Percentiles rank a stretch among this genome's conserved stretches.
Evolutionary conservation across 2,888 invertebrate genomes (phyloP).

Genomic region (Cenopis cana): DNA sequence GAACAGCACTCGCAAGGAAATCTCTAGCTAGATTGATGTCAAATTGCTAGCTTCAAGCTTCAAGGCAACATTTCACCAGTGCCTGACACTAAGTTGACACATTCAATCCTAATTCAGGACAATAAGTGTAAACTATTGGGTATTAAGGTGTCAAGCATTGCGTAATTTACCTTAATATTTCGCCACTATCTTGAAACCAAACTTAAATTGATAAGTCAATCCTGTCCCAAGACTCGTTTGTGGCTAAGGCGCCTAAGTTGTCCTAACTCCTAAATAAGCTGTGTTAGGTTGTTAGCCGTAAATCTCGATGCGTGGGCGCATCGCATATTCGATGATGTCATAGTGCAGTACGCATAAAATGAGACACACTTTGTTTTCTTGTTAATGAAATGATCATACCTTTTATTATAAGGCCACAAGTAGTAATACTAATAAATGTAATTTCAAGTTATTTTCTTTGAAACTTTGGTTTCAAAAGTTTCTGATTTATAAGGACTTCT

Average conservation of each 20-base stretch:
- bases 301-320: constrained; percentile 50
- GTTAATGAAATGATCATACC: constrained; percentile 25
- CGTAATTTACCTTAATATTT: background rate
- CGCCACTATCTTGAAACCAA: background rate
- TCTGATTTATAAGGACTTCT: no score
- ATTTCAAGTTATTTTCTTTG: background rate
- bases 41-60: no score
- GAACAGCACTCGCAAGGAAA: no score
- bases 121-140: no score
- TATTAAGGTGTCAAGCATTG: no score
- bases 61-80: no score
- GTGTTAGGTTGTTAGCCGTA: constrained; percentile 29
- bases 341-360: constrained; percentile 33
- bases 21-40: no score
- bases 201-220: constrained; percentile 11
- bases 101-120: no score
- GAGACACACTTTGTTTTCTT: constrained; percentile 42
- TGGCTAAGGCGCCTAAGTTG: constrained; percentile 1
- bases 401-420: constrained; percentile 10
- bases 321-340: constrained; percentile 51
- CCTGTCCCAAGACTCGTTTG: constrained; percentile 13
- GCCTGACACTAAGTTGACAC: no score
- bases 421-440: background rate
- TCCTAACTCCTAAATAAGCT: constrained; percentile 34
- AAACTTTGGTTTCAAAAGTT: no score